phyloP scores from a whole-genome alignment of 2,797 vertebrate genomes.

The Carcharodon carcharias region DNA sequence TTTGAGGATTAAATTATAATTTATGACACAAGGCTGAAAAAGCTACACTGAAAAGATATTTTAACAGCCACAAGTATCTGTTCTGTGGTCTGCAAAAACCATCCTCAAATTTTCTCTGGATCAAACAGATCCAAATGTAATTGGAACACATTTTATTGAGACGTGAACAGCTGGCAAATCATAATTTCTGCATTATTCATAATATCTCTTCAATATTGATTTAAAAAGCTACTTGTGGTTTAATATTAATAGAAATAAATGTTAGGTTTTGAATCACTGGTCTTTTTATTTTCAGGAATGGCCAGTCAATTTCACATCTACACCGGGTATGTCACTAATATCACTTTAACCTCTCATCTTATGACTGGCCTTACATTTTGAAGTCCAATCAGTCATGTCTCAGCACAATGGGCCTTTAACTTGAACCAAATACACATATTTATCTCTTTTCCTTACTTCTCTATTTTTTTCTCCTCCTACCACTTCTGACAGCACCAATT shows the following conservation, averaged over 20 bases:
- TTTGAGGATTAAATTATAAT: constrained; percentile 2
- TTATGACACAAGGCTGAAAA: neutral
- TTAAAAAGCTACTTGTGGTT: neutral
- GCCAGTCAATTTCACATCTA: neutral
- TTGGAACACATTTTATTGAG: neutral
- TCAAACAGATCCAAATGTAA: neutral
- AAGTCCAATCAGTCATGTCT: neutral
- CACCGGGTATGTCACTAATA: neutral
- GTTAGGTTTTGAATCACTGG: neutral
- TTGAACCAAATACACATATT: neutral
- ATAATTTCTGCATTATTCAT: neutral
- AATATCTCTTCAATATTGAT: neutral
- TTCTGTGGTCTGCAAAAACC: too few species aligned
- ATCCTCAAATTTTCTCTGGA: neutral
- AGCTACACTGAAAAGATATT: neutral
- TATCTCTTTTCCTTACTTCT: neutral
- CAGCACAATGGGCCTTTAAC: neutral
- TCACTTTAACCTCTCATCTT: neutral
- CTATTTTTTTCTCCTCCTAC: neutral
- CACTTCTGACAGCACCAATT: neutral
- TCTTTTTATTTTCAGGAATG: neutral
- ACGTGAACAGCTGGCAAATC: neutral
- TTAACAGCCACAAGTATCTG: neutral
- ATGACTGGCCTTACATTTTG: neutral
- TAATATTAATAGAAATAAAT: neutral